Base-by-base conservation (phyloP, 2,888 invertebrate species). In the Acanthopleura granulata region DNA sequence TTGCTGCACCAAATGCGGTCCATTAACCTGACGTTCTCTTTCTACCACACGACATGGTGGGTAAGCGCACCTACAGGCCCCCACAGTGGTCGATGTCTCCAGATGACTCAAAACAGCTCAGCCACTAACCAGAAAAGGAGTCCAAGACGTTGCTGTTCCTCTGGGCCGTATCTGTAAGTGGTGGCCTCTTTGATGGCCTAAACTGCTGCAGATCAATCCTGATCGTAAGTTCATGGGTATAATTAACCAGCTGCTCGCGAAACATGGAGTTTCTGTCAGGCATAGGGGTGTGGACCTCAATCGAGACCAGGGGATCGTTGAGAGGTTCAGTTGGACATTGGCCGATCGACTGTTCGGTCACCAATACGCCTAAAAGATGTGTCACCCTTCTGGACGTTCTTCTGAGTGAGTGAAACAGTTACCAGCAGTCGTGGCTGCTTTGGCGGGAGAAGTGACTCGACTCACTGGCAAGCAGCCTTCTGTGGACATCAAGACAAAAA, bases 51-150 rank as follows among this genome's bases (percentile, higher is more conserved):
- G 81, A 78, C 49, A 72, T 57, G 50, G 72, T 78, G 16, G 70
- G 75, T 11, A 77, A 72, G 78, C 76, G 62, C 77, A 79, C 69
- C 78, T 78, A 72, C 79, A 78, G 71, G 79, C 78, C 15, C 70
- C 79, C 25, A 79, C 77, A 14, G 50, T 79, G 15, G 79, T 81
- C 70, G 76, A 81, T 76, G 75, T 79, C 25, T 78, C 73, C 18
- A 49, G 62, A 6, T 76, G 80, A 15, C 9, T 6, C 9, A 81
- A 81, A 77, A 77, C 78, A 73, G 79, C 81, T 62, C 78, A 81
- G 51, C 78, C 79, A 18, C 49, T 81, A 14, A 75, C 77, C 25
- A 72, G 75, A 18, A 79, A 79, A 75, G 75, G 74, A n/a, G 73
- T 73, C 50, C 72, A 72, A 75, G 78, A 77, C 74, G 78, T 80